phyloP scores from a whole-genome alignment of 2,888 invertebrate species.

The Campoplex capitator region DNA sequence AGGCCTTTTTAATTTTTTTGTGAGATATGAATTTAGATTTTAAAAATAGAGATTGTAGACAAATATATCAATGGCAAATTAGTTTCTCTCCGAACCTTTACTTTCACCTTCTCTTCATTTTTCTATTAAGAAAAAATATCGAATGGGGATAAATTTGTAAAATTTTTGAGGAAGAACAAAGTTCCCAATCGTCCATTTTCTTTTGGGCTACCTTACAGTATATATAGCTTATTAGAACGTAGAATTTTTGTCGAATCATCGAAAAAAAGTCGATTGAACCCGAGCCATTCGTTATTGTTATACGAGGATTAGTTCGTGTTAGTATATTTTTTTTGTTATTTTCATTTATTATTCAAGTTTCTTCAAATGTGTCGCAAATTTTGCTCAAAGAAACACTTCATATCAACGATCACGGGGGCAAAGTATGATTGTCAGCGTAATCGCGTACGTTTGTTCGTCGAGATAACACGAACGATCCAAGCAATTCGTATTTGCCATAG shows the following conservation, averaged over 20 bases:
- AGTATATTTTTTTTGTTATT: conserved; percentile 19
- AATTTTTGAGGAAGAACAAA: conserved; percentile 15
- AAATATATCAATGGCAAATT: not conserved
- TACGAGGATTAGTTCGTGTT: conserved; percentile 30
- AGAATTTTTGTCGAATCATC: conserved; percentile 63
- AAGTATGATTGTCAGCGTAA: conserved; percentile 45
- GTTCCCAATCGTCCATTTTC: conserved; percentile 32
- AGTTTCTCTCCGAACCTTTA: not conserved
- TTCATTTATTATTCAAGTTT: conserved; percentile 31
- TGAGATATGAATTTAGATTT: not conserved
- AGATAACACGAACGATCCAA: not conserved
- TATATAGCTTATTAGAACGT: conserved; percentile 39
- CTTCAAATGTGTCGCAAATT: conserved; percentile 62
- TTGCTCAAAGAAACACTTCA: conserved; percentile 74
- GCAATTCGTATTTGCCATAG: conserved; percentile 49
- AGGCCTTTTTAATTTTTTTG: not conserved
- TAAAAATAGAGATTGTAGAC: not conserved
- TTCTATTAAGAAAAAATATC: not conserved
- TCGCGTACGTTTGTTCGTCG: conserved; percentile 9
- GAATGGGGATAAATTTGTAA: not conserved
- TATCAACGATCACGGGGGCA: conserved; percentile 69
- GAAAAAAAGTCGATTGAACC: conserved; percentile 61
- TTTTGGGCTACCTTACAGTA: conserved; percentile 5
- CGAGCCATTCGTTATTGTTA: conserved; percentile 60
- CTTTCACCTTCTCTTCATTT: not conserved